phyloP scores from a whole-genome alignment of 2,113 vertebrate species.

The Poecile atricapillus region DNA sequence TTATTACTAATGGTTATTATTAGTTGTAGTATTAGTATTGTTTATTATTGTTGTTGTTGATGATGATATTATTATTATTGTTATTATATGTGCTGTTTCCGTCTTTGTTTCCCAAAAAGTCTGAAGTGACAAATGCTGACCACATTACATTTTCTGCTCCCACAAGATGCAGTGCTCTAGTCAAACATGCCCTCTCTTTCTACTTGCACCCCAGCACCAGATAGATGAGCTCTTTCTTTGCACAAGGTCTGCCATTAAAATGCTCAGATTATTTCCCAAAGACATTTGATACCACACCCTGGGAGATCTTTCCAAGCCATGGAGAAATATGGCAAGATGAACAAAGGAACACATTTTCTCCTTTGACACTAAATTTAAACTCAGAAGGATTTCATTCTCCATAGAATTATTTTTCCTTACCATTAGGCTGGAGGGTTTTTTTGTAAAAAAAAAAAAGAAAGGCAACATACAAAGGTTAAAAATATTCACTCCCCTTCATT shows the following conservation, averaged over 20 bases:
- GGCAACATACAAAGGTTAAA: background rate
- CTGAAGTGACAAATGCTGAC: background rate
- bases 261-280: background rate
- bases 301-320: background rate
- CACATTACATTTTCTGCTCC: background rate
- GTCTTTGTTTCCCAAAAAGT: background rate
- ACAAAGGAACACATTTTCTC: background rate
- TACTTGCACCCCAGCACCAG: background rate
- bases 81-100: background rate
- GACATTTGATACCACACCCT: background rate
- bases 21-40: too few relatives aligned
- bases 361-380: background rate
- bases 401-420: background rate
- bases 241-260: background rate
- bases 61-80: too few relatives aligned
- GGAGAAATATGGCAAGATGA: background rate
- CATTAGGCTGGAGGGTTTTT: background rate
- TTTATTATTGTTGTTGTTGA: too few relatives aligned
- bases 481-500: background rate
- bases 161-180: rapidly evolving
- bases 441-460: background rate
- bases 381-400: background rate
- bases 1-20: background rate
- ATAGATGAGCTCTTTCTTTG: background rate
- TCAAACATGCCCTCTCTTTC: background rate